A percentile compares a stretch with the other conserved stretches of the same genome.
Evolutionary conservation across 2,888 invertebrate species (phyloP).

Genomic region (Volucella inflata): DNA sequence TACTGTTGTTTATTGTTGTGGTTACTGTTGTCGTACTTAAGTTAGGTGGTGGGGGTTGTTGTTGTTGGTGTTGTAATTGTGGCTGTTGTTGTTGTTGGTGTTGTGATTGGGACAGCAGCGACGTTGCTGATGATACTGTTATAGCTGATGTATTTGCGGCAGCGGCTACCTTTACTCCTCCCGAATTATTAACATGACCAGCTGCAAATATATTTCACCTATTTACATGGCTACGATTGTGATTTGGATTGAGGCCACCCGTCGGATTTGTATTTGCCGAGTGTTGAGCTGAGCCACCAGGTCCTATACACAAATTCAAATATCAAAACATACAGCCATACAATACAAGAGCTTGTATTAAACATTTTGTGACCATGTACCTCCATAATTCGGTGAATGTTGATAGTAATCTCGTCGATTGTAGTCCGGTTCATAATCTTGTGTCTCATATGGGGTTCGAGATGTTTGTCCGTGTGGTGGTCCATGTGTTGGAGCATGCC

Average conservation of each 20-base stretch:
- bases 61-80: constrained; percentile 77
- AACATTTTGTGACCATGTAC: constrained; percentile 74
- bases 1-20: constrained; percentile 69
- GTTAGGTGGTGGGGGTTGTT: constrained; percentile 77
- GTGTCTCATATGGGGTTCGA: constrained; percentile 81
- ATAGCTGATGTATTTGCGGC: constrained; percentile 70
- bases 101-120: constrained; percentile 67
- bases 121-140: constrained; percentile 74
- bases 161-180: constrained; percentile 69
- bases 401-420: constrained; percentile 83
- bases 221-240: constrained; percentile 83
- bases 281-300: constrained; percentile 77
- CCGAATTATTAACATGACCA: constrained; percentile 77
- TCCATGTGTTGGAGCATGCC: constrained; percentile 77
- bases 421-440: constrained; percentile 83
- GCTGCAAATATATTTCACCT: constrained; percentile 83
- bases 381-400: constrained; percentile 82
- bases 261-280: constrained; percentile 77
- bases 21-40: constrained; percentile 75
- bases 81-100: constrained; percentile 60
- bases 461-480: constrained; percentile 79
- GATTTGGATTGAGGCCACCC: constrained; percentile 81
- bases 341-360: neutral
- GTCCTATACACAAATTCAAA: constrained; percentile 54
- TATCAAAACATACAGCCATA: neutral